Percentiles rank a stretch among this genome's conserved stretches.
Conservation (phyloP, 37 sponge, comb jelly and placozoan species). For the Bolinopsis microptera region DNA sequence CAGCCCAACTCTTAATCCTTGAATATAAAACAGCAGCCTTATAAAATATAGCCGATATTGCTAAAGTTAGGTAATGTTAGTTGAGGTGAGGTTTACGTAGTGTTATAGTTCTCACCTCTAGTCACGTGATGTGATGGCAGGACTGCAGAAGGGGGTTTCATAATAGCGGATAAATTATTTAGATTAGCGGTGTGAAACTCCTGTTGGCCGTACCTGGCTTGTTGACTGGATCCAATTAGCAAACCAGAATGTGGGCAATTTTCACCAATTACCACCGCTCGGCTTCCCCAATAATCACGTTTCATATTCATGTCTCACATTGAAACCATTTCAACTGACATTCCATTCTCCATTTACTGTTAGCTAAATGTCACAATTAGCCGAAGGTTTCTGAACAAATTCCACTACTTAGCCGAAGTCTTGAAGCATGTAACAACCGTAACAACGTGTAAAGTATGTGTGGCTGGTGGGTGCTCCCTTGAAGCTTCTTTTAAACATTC, state of each 20-base stretch:
- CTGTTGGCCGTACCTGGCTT: no score
- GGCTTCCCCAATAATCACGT: background rate
- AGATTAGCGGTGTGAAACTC: no score
- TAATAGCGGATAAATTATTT: no score
- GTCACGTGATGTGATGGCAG: background rate
- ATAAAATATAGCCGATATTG: background rate
- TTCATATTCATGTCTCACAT: background rate
- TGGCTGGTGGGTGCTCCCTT: background rate
- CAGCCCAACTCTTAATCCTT: background rate
- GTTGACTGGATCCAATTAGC: no score
- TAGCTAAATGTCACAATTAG: background rate
- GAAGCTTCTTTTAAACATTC: background rate
- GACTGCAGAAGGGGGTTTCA: no score
- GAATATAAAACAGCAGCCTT: background rate
- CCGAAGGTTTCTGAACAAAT: background rate
- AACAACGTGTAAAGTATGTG: no score
- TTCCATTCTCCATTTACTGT: background rate
- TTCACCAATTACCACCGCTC: background rate
- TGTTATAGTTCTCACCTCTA: background rate
- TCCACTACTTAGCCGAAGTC: no score
- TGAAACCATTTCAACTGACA: background rate
- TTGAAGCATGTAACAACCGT: background rate
- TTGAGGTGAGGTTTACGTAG: background rate
- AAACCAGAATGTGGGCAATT: background rate
- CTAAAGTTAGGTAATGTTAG: background rate